Evolutionary conservation across 1,140 invertebrate genomes (phyloP), one percentile per base, ranked within the genome.

Genomic region (Drosophila auraria): DNA sequence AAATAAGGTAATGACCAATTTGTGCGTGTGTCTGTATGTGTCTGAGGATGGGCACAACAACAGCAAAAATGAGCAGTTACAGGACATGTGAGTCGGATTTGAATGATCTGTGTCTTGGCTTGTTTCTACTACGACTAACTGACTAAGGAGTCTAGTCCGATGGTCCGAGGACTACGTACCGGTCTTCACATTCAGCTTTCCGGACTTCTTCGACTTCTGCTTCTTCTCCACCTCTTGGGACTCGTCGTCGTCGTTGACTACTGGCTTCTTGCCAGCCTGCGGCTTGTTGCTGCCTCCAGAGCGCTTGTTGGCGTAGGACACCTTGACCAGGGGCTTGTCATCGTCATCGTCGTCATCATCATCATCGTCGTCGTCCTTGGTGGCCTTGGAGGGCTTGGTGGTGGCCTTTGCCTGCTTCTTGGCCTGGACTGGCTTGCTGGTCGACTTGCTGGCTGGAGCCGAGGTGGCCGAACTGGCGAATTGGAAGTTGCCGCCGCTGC

Each of bases 131-230:
- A 45, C 38, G 20, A 64, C 38, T 53, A 45, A 30, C 9, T 66
- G 68, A 68, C 38, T 38, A 20, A 30, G 63, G 27, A 27, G 59
- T 64, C 17, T 69, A 27, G 63, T 68, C 44, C 61, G 23, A 44
- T n/a, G 53, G 53, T 72, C 68, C 68, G n/a, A 0, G 33, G 20
- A 27, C 38, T 73, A 96, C 95, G 96, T 96, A 95, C 96, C 96
- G 94, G 96, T 97, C 94, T 97, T 93, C 57, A 92, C 91, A 77
- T 91, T 92, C 68, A 87, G 72, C 70, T 92, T 82, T 50, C 57
- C 81, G 58, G 86, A 62, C 51, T 91, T 91, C 74, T 91, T 91
- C 7, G 80, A 79, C 65, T 91, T 91, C 60, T 61, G 68, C 56
- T 79, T 38, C 75, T 90, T 90, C 20, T 82, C 86, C 54, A 79